These are phyloP conservation scores for Edolisoma coerulescens DNA, from an alignment of 2,113 vertebrate species.

Conservation along the genomic window DNA sequence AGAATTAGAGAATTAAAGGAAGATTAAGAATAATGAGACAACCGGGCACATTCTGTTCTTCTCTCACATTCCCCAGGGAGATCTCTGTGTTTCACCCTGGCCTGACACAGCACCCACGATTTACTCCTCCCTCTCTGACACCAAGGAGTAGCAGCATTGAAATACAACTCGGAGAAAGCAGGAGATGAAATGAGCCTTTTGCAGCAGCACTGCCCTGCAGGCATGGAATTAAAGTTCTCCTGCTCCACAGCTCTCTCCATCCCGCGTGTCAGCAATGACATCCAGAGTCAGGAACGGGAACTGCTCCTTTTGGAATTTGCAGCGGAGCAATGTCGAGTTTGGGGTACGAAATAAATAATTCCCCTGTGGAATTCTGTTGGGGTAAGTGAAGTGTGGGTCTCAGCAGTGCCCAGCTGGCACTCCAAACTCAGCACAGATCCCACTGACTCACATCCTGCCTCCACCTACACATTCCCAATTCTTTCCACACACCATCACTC, in stretches of 20 bases:
- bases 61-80: not conserved
- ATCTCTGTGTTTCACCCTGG: not conserved
- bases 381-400: not conserved
- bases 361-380: rapidly evolving
- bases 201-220: not conserved
- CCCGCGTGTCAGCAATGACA: not conserved
- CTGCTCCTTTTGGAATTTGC: rapidly evolving
- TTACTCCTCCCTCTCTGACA: not conserved
- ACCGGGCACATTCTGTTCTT: not conserved
- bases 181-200: not conserved
- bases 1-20: not conserved
- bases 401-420: not conserved
- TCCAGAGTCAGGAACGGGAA: not conserved
- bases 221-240: not conserved
- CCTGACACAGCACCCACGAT: not conserved
- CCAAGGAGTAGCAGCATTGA: rapidly evolving
- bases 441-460: conserved; percentile 11
- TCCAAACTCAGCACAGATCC: not conserved
- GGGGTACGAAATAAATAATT: rapidly evolving
- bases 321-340: rapidly evolving
- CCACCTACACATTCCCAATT: not conserved
- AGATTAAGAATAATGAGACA: not conserved
- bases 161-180: not conserved
- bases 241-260: not conserved
- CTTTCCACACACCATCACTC: not conserved